Base-by-base conservation (phyloP, 2,797 vertebrate genomes). In the Sebastes vulpes region DNA sequence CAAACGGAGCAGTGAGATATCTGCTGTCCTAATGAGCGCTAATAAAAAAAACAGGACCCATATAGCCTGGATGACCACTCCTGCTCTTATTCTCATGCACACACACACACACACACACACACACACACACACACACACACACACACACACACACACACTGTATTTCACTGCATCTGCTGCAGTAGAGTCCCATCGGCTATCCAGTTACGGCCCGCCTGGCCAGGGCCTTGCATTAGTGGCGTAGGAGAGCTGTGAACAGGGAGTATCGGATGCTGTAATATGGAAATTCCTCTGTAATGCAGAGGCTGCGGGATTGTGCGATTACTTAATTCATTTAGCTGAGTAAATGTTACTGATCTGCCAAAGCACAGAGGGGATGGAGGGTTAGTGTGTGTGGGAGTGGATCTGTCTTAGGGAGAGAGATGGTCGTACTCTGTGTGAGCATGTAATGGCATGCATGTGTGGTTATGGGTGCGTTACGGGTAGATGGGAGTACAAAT, bases 231-330 rank as follows among this genome's bases (percentile, higher is more conserved):
- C 94, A 95, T 96, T 93, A 95, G 94, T 92, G 95, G 95, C 94
- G 86, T 85, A 94, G 93, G 86, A 69, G 90, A 91, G 81, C 93
- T 88, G 93, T 90, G 86, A 97, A 95, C 94, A 87, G 95, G 97
- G 97, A 97, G 94, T 97, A 98, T 98, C 96, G 77, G 91, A 94
- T 97, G 94, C 94, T 94, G 88, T 95, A 97, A 97, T 96, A 96
- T 96, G 97, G 97, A 98, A 97, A 97, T 97, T 97, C 97, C 95
- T 96, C 82, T 90, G 93, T 95, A 95, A 95, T 95, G 94, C 94
- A 94, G 94, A 92, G 94, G 94, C 95, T 90, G 92, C 93, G 91
- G 95, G 94, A 94, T 94, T 96, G 91, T 90, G 86, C 65, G 88
- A 97, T 97, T 96, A 95, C 97, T 97, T 96, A 95, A 97, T 96